Percentiles rank a stretch among this genome's conserved stretches.
Conservation (phyloP, 2,888 invertebrate genomes). For the Anodontia alba region DNA sequence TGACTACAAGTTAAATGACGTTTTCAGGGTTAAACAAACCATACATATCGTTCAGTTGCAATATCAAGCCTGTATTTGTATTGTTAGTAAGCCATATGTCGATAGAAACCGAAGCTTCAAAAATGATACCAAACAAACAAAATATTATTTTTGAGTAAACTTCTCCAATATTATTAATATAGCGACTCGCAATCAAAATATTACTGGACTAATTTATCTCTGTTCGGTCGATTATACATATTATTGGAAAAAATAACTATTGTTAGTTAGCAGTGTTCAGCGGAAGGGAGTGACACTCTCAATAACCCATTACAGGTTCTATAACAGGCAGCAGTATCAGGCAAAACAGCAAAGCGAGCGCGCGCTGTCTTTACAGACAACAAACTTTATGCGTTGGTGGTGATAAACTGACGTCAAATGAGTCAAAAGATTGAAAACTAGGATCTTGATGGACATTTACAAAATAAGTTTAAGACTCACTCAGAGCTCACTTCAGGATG, state of each 20-base stretch:
- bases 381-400: conserved; percentile 2
- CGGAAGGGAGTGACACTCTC: background rate
- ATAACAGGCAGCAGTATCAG: background rate
- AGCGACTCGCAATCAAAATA: too few species aligned
- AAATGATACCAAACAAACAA: too few species aligned
- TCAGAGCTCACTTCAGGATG: background rate
- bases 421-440: background rate
- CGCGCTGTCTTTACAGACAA: background rate
- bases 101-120: too few species aligned
- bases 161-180: too few species aligned
- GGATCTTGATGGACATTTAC: background rate
- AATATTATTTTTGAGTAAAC: too few species aligned
- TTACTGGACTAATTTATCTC: too few species aligned
- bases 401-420: background rate
- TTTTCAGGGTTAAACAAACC: too few species aligned
- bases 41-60: too few species aligned
- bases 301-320: background rate
- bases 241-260: background rate
- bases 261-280: background rate
- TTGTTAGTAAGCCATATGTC: too few species aligned
- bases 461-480: background rate
- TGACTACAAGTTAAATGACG: too few species aligned
- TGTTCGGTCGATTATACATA: too few species aligned
- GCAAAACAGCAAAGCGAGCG: background rate
- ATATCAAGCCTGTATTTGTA: too few species aligned